Evolutionary conservation across 2,113 vertebrate genomes (phyloP).

Genomic region (Centropus bengalensis): DNA sequence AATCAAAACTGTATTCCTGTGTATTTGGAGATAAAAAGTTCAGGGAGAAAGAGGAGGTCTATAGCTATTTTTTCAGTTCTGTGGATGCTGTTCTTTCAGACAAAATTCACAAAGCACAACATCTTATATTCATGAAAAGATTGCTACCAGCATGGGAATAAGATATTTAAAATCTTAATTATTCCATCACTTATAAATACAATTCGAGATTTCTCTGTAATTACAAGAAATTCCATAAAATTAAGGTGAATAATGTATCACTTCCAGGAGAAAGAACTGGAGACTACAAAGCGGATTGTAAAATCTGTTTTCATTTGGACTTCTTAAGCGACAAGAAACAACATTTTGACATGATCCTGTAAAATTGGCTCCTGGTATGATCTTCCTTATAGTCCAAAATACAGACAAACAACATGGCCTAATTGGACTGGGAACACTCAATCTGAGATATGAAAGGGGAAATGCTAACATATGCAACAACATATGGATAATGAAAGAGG

Average conservation of each 20-base stretch:
- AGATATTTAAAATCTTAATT: slow-evolving; percentile 33
- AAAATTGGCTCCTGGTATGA: neutral
- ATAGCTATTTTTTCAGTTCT: slow-evolving; percentile 17
- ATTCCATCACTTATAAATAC: slow-evolving; percentile 14
- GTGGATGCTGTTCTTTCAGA: slow-evolving; percentile 40
- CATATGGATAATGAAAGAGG: neutral
- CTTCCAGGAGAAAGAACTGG: neutral
- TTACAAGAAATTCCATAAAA: slow-evolving; percentile 38
- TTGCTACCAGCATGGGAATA: slow-evolving; percentile 18
- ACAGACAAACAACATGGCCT: neutral
- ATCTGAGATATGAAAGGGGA: neutral
- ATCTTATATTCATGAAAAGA: slow-evolving; percentile 38
- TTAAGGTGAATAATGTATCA: neutral
- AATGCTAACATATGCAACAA: neutral
- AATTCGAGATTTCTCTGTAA: neutral
- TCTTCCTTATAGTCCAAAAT: neutral
- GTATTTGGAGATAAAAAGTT: slow-evolving; percentile 43
- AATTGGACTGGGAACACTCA: neutral
- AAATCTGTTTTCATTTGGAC: slow-evolving; percentile 1
- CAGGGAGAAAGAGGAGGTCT: neutral
- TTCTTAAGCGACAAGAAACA: neutral
- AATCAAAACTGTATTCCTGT: slow-evolving; percentile 43
- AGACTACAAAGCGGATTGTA: neutral
- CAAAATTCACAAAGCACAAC: slow-evolving; percentile 48
- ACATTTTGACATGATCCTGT: neutral